phyloP scores from a whole-genome alignment of 92 coral and sea anemone genomes.

The Parazoanthus swiftii region DNA sequence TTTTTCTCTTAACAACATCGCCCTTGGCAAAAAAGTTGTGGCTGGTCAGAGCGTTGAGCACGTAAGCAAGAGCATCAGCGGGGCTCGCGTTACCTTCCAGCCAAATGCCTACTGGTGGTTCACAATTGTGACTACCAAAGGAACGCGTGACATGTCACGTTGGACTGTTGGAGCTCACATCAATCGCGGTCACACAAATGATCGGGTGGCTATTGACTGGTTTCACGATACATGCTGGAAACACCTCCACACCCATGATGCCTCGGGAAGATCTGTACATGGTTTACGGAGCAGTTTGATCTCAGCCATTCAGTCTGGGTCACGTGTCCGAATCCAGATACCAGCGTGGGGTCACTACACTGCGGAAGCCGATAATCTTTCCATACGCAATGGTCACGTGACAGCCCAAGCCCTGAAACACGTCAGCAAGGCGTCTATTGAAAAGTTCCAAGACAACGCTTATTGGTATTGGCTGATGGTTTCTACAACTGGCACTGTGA shows the following conservation, averaged over 20 bases:
- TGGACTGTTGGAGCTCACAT: constrained; percentile 77
- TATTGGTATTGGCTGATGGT: constrained; percentile 89
- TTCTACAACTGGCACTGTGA: constrained; percentile 77
- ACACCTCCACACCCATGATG: constrained; percentile 61
- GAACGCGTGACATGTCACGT: constrained; percentile 92
- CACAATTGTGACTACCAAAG: constrained; percentile 62
- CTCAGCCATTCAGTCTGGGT: constrained; percentile 65
- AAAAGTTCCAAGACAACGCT: constrained; percentile 65
- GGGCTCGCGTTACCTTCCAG: constrained; percentile 48
- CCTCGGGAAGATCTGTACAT: constrained; percentile 33
- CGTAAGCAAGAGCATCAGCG: constrained; percentile 46
- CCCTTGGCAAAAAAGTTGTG: not conserved
- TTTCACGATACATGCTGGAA: constrained; percentile 82
- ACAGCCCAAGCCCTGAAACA: constrained; percentile 81
- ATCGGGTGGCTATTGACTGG: constrained; percentile 77
- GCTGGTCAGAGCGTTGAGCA: constrained; percentile 66
- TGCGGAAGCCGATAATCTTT: constrained; percentile 80
- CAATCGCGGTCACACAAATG: constrained; percentile 78
- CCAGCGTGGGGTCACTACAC: constrained; percentile 53
- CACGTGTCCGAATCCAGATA: constrained; percentile 80
- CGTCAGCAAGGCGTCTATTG: constrained; percentile 59
- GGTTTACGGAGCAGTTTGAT: constrained; percentile 56
- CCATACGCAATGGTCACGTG: constrained; percentile 76
- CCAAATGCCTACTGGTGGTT: constrained; percentile 77
- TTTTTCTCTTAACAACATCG: constrained; percentile 28